Conservation (phyloP, 2,797 vertebrate genomes). For the Erpetoichthys calabaricus region DNA sequence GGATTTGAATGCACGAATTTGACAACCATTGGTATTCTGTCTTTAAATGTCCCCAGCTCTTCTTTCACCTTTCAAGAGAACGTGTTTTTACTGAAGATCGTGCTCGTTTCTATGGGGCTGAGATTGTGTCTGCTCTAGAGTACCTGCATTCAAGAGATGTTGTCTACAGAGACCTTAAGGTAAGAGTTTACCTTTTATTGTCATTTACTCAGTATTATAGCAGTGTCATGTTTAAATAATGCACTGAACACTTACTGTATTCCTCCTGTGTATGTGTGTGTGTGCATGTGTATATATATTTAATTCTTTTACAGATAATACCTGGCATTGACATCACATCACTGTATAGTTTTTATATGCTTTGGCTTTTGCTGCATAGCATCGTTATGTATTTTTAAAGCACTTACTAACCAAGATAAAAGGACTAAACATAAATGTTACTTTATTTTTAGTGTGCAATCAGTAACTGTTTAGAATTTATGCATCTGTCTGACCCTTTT, state of each 20-base stretch:
- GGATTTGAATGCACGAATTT: not conserved
- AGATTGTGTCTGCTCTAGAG: constrained; percentile 86
- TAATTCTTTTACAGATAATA: too few relatives aligned
- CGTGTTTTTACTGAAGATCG: constrained; percentile 83
- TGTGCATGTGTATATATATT: not conserved
- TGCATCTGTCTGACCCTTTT: too few relatives aligned
- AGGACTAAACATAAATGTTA: too few relatives aligned
- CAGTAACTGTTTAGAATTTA: too few relatives aligned
- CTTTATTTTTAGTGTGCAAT: too few relatives aligned
- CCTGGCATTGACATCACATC: too few relatives aligned
- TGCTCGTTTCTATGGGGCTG: constrained; percentile 82
- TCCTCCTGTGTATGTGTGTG: too few relatives aligned
- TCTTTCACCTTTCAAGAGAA: constrained; percentile 86
- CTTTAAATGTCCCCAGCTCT: constrained; percentile 45
- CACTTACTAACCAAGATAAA: not conserved
- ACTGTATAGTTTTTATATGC: too few relatives aligned
- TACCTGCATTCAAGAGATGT: constrained; percentile 85
- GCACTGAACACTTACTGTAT: not conserved
- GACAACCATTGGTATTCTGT: not conserved
- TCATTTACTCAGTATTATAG: too few relatives aligned
- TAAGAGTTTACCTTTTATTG: constrained; percentile 20
- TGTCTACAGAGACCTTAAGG: constrained; percentile 91
- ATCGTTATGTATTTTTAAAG: too few relatives aligned
- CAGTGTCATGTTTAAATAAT: not conserved
- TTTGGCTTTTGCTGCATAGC: too few relatives aligned